Percentiles rank a stretch among this genome's conserved stretches.
Evolutionary conservation across 1,140 invertebrate genomes (phyloP).

Genomic region (Neodiprion fabricii): DNA sequence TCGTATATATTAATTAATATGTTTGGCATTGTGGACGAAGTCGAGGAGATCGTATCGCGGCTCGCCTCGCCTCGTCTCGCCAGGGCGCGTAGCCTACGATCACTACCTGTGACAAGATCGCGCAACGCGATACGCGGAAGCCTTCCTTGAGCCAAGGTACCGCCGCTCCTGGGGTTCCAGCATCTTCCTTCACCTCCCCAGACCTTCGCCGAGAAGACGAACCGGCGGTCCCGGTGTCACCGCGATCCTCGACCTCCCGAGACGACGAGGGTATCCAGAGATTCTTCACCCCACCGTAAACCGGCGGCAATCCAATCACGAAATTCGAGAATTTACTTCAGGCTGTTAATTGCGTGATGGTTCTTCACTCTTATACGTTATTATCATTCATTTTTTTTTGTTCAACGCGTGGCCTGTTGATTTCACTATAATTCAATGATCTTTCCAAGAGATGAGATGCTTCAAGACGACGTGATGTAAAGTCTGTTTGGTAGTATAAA

Average conservation of each 20-base stretch:
- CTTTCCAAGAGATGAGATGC: no score
- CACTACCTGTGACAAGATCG: conserved; percentile 36
- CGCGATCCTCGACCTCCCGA: conserved; percentile 21
- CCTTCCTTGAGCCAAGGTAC: conserved; percentile 22
- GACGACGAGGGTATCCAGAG: conserved; percentile 33
- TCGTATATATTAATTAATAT: conserved; percentile 44
- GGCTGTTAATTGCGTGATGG: no score
- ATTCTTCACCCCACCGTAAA: no score
- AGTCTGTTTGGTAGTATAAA: no score
- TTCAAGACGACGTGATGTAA: no score
- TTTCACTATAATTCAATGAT: no score
- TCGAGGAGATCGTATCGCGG: conserved; percentile 40
- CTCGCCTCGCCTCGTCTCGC: conserved; percentile 29
- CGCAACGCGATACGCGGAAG: conserved; percentile 26
- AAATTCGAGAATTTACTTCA: no score
- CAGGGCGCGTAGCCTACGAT: conserved; percentile 24
- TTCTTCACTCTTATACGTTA: no score
- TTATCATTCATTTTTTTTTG: no score
- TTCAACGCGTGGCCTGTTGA: no score
- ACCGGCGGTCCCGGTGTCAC: conserved; percentile 36
- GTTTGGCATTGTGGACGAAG: conserved; percentile 36
- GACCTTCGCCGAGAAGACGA: conserved; percentile 6
- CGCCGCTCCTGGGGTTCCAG: not conserved
- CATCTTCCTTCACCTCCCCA: not conserved
- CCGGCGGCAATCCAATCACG: no score